Evolutionary conservation across 2,113 vertebrate genomes (phyloP).

Genomic region (chimpanzee (Pan troglodytes)): DNA sequence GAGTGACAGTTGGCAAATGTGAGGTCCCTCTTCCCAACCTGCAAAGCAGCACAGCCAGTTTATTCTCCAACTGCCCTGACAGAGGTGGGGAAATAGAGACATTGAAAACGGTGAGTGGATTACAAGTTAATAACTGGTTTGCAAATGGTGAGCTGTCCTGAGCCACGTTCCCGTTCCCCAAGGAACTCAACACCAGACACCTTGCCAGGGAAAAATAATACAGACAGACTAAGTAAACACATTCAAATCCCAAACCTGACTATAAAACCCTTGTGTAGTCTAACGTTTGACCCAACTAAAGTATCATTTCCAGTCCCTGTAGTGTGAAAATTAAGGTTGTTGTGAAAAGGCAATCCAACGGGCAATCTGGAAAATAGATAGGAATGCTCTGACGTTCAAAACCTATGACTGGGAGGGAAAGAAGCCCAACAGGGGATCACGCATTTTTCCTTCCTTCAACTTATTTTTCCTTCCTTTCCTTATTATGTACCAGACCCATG

Average conservation of each 20-base stretch:
- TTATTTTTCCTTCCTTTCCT: not conserved
- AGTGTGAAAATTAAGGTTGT: not conserved
- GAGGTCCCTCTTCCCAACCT: not conserved
- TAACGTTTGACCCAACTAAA: not conserved
- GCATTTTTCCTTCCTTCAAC: not conserved
- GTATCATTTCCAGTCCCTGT: not conserved
- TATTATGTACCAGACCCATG: not conserved
- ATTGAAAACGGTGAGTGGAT: not conserved
- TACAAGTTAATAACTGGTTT: not conserved
- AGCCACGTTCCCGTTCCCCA: not conserved
- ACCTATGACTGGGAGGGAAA: not conserved
- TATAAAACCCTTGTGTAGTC: not conserved
- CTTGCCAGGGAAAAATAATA: conserved; percentile 13
- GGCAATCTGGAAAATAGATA: not conserved
- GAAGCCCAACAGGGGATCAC: not conserved
- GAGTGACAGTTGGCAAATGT: not conserved
- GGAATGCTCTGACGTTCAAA: not conserved
- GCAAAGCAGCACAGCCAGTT: not conserved
- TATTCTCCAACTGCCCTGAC: not conserved
- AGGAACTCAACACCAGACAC: not conserved
- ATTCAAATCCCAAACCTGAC: conserved; percentile 22
- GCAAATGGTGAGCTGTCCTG: not conserved
- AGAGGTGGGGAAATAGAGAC: not conserved
- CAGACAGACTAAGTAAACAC: not conserved
- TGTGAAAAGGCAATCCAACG: not conserved